Percentiles rank a stretch among this genome's conserved stretches.
Evolutionary conservation across 2,888 invertebrate species (phyloP).

Genomic region (Pheosia tremula): DNA sequence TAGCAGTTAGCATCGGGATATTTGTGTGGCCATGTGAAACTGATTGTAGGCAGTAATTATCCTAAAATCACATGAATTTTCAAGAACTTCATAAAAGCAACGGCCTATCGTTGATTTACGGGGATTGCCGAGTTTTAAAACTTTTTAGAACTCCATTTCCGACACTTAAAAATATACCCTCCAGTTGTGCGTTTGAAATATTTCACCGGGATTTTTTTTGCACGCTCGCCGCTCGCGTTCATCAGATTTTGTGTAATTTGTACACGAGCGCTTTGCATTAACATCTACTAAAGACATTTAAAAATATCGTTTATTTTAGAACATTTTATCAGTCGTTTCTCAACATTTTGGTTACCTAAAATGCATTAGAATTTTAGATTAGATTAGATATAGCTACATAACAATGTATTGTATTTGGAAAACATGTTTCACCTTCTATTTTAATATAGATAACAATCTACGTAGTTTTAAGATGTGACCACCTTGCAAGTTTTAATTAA

Average conservation of each 20-base stretch:
- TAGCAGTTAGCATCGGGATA: no score
- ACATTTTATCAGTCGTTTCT: no score
- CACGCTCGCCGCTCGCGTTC: background rate
- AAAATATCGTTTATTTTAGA: no score
- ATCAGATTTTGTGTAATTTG: background rate
- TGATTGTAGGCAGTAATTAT: background rate
- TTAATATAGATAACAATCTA: background rate
- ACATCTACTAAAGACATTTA: no score
- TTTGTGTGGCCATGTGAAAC: background rate
- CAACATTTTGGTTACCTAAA: no score
- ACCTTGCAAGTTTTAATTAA: conserved; percentile 6
- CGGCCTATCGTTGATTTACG: background rate
- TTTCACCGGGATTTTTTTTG: background rate
- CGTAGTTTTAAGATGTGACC: background rate
- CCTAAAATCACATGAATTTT: background rate
- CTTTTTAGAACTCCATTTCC: conserved; percentile 1
- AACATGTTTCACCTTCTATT: background rate
- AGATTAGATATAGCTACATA: no score
- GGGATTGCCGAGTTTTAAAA: background rate
- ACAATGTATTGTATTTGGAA: no score
- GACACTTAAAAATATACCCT: background rate
- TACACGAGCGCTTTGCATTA: no score
- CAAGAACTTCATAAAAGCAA: background rate
- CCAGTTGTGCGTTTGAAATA: background rate
- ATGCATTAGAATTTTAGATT: no score